These are phyloP conservation scores for Cladorhizidae sp. DNA, from an alignment of 37 sponge, comb jelly and placozoan genomes.

Conservation along the genomic window DNA sequence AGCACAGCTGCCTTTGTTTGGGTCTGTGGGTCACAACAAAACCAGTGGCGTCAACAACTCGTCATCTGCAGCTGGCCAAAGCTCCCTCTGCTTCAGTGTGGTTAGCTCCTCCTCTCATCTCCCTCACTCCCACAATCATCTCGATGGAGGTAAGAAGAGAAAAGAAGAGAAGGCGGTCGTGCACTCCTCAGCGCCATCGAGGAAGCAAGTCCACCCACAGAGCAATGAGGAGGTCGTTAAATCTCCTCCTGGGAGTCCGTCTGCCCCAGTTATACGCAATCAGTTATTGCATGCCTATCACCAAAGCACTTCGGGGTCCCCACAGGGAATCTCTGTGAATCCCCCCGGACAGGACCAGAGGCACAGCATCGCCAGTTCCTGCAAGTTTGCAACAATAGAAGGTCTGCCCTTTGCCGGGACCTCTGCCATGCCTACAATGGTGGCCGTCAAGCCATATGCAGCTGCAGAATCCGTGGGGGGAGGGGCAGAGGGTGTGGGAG, in stretches of 20 bases:
- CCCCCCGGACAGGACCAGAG: constrained; percentile 44
- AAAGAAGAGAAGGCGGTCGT: background rate
- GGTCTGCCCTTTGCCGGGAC: background rate
- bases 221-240: constrained; percentile 9
- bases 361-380: constrained; percentile 35
- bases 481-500: background rate
- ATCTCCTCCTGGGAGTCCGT: constrained; percentile 27
- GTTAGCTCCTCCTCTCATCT: background rate
- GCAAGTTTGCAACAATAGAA: background rate
- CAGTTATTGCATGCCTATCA: constrained; percentile 36
- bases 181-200: no score
- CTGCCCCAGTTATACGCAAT: constrained; percentile 13
- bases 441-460: background rate
- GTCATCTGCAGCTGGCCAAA: no score
- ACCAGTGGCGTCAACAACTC: no score
- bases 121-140: background rate
- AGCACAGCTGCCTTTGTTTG: constrained; percentile 20
- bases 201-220: background rate
- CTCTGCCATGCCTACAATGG: background rate
- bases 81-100: background rate
- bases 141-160: background rate
- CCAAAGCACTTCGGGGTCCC: background rate
- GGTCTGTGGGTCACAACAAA: constrained; percentile 6
- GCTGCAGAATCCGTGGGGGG: background rate
- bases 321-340: background rate